Evolutionary conservation across 64 coral and sea anemone genomes (phyloP).

Genomic region (Cladopsammia gracilis): DNA sequence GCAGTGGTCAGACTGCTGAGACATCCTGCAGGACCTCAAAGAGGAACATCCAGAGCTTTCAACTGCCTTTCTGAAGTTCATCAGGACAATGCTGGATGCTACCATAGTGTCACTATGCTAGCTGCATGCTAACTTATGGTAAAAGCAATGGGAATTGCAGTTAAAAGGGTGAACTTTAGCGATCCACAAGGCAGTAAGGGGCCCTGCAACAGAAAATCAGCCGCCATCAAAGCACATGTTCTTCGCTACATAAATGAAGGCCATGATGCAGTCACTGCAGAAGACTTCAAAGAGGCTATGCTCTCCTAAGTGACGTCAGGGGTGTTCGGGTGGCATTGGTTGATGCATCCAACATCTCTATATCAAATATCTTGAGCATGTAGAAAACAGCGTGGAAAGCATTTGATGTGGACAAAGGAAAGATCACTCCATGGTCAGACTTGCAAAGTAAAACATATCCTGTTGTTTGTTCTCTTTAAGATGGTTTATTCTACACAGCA

Average conservation of each 20-base stretch:
- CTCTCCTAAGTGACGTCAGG: neutral
- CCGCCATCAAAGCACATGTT: neutral
- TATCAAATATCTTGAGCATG: neutral
- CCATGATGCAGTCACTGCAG: neutral
- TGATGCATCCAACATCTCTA: conserved; percentile 4
- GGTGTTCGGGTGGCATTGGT: conserved; percentile 20
- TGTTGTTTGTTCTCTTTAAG: no score
- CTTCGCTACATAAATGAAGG: neutral
- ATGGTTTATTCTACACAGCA: no score
- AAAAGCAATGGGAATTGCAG: neutral
- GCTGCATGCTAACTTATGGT: neutral
- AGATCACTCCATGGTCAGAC: conserved; percentile 23
- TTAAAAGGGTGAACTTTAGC: neutral
- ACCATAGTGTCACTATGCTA: neutral
- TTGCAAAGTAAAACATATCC: neutral
- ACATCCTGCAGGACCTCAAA: neutral
- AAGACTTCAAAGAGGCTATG: neutral
- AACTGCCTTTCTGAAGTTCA: neutral
- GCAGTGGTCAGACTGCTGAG: neutral
- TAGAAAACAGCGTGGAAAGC: conserved; percentile 59
- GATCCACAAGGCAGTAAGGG: conserved; percentile 21
- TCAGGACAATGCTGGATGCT: no score
- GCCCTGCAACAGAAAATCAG: conserved; percentile 1
- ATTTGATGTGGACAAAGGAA: conserved; percentile 59
- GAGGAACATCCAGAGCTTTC: neutral